phyloP scores from a whole-genome alignment of 2,888 invertebrate species.

The Helobdella robusta region DNA sequence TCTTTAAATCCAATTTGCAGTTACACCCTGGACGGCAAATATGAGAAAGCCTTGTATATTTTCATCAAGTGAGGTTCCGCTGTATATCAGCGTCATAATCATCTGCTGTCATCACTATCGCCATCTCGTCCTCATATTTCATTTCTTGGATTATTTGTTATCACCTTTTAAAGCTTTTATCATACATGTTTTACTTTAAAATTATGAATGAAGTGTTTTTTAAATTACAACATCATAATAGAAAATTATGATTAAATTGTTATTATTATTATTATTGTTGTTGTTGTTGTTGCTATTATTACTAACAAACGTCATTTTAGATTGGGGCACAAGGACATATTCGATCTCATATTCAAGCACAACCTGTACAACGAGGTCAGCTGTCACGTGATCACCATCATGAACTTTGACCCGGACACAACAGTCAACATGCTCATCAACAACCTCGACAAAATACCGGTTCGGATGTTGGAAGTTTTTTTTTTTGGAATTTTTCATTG shows the following conservation, averaged over 20 bases:
- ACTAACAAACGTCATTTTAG: too few species aligned
- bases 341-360: slow-evolving; percentile 72
- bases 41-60: slow-evolving; percentile 80
- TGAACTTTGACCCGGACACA: slow-evolving; percentile 68
- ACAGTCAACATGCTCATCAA: slow-evolving; percentile 73
- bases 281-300: too few species aligned
- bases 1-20: slow-evolving; percentile 34
- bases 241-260: too few species aligned
- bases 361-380: slow-evolving; percentile 72
- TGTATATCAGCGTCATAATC: too few species aligned
- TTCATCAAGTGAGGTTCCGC: slow-evolving; percentile 63
- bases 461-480: slow-evolving; percentile 41
- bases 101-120: too few species aligned
- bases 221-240: too few species aligned
- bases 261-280: too few species aligned
- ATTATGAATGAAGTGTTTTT: background rate
- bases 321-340: slow-evolving; percentile 78
- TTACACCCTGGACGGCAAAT: slow-evolving; percentile 53
- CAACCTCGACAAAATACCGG: slow-evolving; percentile 59
- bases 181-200: background rate
- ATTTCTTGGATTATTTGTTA: too few species aligned
- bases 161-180: background rate
- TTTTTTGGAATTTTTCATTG: too few species aligned
- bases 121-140: too few species aligned
- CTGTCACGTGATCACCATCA: slow-evolving; percentile 75